These are phyloP conservation scores for Bufotes viridis DNA, from an alignment of 2,797 vertebrate genomes.

Conservation along the genomic window DNA sequence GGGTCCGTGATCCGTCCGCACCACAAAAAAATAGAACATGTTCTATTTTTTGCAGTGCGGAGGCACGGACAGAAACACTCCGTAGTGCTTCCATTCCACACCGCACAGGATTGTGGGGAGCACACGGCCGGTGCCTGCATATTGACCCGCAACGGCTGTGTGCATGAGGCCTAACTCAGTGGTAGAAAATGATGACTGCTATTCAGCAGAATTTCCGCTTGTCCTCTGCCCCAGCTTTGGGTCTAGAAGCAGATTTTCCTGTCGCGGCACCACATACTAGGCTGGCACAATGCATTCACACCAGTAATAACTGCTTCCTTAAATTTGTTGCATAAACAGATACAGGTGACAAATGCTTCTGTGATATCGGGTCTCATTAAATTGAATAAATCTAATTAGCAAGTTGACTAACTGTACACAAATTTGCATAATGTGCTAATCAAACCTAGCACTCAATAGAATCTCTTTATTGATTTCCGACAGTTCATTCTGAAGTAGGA, in stretches of 20 bases:
- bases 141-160: no score
- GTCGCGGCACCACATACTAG: not conserved
- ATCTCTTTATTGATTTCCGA: conserved; percentile 40
- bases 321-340: conserved; percentile 23
- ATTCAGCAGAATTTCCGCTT: not conserved
- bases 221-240: not conserved
- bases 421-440: conserved; percentile 46
- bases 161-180: no score
- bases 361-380: conserved; percentile 39
- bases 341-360: not conserved
- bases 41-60: no score
- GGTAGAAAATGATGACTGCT: no score
- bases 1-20: no score
- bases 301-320: conserved; percentile 1
- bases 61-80: no score
- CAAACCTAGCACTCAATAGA: conserved; percentile 18
- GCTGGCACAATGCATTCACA: conserved; percentile 5
- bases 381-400: conserved; percentile 35
- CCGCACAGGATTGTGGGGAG: no score
- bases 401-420: conserved; percentile 36
- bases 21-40: no score
- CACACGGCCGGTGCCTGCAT: no score
- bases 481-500: conserved; percentile 24
- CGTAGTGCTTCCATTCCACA: no score
- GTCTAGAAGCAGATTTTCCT: not conserved